Evolutionary conservation across 2,797 vertebrate species (phyloP).

Genomic region (Apogon talboti): DNA sequence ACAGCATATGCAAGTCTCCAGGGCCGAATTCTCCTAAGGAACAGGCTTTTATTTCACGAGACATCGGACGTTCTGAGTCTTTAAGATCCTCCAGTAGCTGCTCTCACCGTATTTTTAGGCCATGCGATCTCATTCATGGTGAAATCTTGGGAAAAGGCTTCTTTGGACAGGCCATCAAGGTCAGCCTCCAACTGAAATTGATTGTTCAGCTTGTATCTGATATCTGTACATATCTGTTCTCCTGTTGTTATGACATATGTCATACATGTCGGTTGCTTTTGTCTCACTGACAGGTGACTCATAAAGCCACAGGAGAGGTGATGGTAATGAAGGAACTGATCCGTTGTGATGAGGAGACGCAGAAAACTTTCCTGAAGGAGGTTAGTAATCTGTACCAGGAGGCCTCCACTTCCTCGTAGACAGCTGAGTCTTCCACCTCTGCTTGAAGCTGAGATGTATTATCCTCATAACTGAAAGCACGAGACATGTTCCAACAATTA

Average conservation of each 20-base stretch:
- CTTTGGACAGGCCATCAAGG: slow-evolving; percentile 96
- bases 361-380: slow-evolving; percentile 95
- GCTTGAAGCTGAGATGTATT: slow-evolving; percentile 36
- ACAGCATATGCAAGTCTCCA: slow-evolving; percentile 93
- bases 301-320: slow-evolving; percentile 95
- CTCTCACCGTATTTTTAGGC: slow-evolving; percentile 94
- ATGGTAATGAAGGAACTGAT: slow-evolving; percentile 99
- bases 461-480: slow-evolving; percentile 30
- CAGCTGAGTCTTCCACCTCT: slow-evolving; percentile 14
- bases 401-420: slow-evolving; percentile 33
- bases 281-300: slow-evolving; percentile 85
- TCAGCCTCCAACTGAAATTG: slow-evolving; percentile 55
- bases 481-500: slow-evolving; percentile 18
- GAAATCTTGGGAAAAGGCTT: slow-evolving; percentile 95
- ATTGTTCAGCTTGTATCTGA: not conserved
- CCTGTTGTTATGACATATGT: not conserved
- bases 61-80: slow-evolving; percentile 93
- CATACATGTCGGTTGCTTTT: slow-evolving; percentile 2
- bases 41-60: slow-evolving; percentile 82
- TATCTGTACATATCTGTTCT: not conserved
- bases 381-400: slow-evolving; percentile 74
- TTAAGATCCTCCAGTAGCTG: slow-evolving; percentile 90
- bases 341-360: slow-evolving; percentile 94
- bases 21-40: slow-evolving; percentile 92
- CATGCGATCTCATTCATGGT: slow-evolving; percentile 92